Evolutionary conservation across 2,113 vertebrate species (phyloP).

Genomic region (Crotalus horridus): DNA sequence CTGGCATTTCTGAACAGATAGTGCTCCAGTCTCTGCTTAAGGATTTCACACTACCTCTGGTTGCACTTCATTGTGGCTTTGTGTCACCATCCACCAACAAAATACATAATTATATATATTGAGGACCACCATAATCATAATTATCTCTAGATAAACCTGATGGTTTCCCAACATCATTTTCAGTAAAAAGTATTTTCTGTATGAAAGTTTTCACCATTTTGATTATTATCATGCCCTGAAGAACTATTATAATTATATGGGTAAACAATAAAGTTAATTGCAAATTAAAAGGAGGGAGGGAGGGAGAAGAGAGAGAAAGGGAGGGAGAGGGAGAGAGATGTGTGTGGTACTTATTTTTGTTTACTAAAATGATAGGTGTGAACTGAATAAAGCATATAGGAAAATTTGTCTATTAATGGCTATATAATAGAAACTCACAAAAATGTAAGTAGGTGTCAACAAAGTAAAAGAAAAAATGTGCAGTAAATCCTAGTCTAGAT

Average conservation of each 20-base stretch:
- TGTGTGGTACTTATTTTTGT: constrained; percentile 34
- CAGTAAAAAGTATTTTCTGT: neutral
- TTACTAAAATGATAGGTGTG: constrained; percentile 58
- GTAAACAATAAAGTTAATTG: neutral
- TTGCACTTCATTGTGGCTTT: neutral
- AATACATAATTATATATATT: neutral
- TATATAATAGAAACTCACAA: constrained; percentile 36
- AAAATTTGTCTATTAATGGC: constrained; percentile 33
- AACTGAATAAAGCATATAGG: constrained; percentile 23
- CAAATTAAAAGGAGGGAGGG: constrained; percentile 14
- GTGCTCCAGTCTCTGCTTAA: neutral
- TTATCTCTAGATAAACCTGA: neutral
- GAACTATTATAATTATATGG: neutral
- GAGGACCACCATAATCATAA: neutral
- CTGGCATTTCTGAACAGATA: neutral
- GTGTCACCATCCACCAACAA: neutral
- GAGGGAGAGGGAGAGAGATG: constrained; percentile 27
- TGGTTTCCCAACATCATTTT: neutral
- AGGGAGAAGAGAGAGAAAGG: no score
- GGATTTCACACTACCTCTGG: neutral
- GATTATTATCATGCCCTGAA: neutral
- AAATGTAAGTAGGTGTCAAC: constrained; percentile 11
- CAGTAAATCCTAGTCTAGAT: constrained; percentile 44
- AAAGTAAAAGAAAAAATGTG: neutral
- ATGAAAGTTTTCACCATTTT: neutral